These are phyloP conservation scores for Melanotaenia boesemani DNA, from an alignment of 2,797 vertebrate genomes.

Conservation along the genomic window DNA sequence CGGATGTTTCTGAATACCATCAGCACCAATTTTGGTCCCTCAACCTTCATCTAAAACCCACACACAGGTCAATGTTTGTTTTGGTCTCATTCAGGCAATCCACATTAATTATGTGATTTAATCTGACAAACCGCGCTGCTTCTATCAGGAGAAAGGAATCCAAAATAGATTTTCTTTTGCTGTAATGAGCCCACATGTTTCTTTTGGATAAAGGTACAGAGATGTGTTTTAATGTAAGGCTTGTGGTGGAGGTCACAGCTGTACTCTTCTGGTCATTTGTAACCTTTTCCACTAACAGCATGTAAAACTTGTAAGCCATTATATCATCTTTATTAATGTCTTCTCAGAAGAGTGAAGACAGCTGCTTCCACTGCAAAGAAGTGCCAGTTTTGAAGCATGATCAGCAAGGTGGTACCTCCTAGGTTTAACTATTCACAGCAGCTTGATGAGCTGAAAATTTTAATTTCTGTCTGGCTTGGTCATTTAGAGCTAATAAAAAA, in stretches of 20 bases:
- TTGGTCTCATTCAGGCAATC: background rate
- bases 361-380: background rate
- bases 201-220: slow-evolving; percentile 12
- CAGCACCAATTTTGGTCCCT: slow-evolving; percentile 1
- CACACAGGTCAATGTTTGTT: slow-evolving; percentile 29
- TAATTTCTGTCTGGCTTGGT: background rate
- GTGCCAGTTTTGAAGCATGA: slow-evolving; percentile 5
- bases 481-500: background rate
- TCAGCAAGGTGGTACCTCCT: background rate
- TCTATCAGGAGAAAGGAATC: slow-evolving; percentile 26
- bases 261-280: slow-evolving; percentile 18
- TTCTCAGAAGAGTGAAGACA: slow-evolving; percentile 4
- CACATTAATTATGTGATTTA: slow-evolving; percentile 13
- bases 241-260: slow-evolving; percentile 11
- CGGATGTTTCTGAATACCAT: background rate
- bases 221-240: background rate
- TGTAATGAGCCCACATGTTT: slow-evolving; percentile 38
- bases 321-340: slow-evolving; percentile 25
- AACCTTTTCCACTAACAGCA: slow-evolving; percentile 11
- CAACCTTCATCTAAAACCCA: slow-evolving; percentile 21
- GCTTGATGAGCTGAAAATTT: background rate
- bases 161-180: slow-evolving; percentile 7
- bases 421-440: background rate
- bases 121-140: slow-evolving; percentile 22
- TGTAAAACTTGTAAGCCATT: slow-evolving; percentile 21